Percentiles rank a stretch among this genome's conserved stretches.
Evolutionary conservation across 2,113 vertebrate species (phyloP).

Genomic region (Mormyrus iriodes): DNA sequence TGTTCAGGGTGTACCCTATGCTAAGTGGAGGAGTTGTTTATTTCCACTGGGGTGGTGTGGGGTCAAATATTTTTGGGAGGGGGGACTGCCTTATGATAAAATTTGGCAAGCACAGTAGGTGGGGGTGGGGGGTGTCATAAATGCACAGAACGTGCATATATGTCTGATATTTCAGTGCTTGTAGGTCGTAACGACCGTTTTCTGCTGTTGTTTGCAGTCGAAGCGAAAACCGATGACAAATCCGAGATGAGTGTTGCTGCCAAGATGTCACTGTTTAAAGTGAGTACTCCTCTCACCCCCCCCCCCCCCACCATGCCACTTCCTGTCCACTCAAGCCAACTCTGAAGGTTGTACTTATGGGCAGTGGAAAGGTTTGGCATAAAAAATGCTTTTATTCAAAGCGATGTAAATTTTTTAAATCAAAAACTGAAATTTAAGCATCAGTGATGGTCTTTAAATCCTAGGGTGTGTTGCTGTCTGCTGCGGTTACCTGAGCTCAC

Average conservation of each 20-base stretch:
- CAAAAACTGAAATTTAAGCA: background rate
- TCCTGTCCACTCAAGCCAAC: slow-evolving; percentile 23
- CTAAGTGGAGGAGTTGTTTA: background rate
- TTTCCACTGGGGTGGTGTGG: background rate
- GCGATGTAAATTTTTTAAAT: background rate
- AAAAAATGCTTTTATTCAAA: background rate
- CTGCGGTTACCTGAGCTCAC: background rate
- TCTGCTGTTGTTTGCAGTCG: slow-evolving; percentile 37
- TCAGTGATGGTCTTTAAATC: background rate
- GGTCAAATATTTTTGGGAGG: background rate
- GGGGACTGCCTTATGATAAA: background rate
- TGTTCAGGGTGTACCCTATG: background rate
- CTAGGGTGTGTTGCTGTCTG: background rate
- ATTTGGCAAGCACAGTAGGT: background rate
- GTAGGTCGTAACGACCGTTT: slow-evolving; percentile 4
- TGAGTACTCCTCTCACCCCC: slow-evolving; percentile 32
- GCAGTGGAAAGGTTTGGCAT: background rate
- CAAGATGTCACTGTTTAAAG: slow-evolving; percentile 76
- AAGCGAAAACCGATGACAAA: slow-evolving; percentile 64
- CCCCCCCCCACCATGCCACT: background rate
- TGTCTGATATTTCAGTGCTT: background rate
- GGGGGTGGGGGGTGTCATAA: background rate
- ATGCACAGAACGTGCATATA: background rate
- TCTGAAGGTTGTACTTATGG: background rate
- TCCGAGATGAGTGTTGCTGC: slow-evolving; percentile 69